A percentile compares a stretch with the other conserved stretches of the same genome.
Evolutionary conservation across 2,797 vertebrate species (phyloP).

Genomic region (Lagocephalus sceleratus): DNA sequence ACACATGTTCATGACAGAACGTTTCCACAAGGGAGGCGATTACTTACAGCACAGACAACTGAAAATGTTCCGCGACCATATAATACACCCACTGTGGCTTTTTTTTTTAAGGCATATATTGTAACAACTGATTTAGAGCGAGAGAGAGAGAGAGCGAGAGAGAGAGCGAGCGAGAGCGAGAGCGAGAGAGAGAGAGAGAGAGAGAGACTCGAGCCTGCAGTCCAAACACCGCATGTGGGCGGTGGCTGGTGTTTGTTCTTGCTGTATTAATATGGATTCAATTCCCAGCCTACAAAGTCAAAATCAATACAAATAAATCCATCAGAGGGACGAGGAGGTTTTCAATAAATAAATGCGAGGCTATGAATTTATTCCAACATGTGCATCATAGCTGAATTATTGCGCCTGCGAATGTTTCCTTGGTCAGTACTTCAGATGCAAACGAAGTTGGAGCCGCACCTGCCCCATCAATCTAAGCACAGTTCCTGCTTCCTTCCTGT

Average conservation of each 20-base stretch:
- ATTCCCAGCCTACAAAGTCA: slow-evolving; percentile 41
- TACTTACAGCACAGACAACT: too few relatives aligned
- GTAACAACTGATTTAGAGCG: too few relatives aligned
- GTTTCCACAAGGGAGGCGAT: too few relatives aligned
- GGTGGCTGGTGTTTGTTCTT: slow-evolving; percentile 22
- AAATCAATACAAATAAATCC: slow-evolving; percentile 52
- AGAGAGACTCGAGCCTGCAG: slow-evolving; percentile 13
- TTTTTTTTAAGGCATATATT: too few relatives aligned
- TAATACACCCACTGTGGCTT: too few relatives aligned
- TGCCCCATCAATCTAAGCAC: slow-evolving; percentile 7
- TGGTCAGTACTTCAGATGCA: slow-evolving; percentile 16
- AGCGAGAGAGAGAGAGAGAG: neutral
- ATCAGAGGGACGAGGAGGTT: slow-evolving; percentile 24
- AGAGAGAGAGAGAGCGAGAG: neutral
- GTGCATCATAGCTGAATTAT: slow-evolving; percentile 21
- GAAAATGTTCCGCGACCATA: too few relatives aligned
- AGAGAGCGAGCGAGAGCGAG: too few relatives aligned
- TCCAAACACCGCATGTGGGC: slow-evolving; percentile 19
- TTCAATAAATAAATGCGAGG: slow-evolving; percentile 25
- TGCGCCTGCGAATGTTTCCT: slow-evolving; percentile 1
- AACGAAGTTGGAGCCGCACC: slow-evolving; percentile 25
- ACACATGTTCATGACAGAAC: too few relatives aligned
- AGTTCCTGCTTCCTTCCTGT: neutral
- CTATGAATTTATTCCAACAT: too few relatives aligned
- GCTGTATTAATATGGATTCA: slow-evolving; percentile 49